Percentiles rank a stretch among this genome's conserved stretches.
phyloP scores from a whole-genome alignment of 2,888 invertebrate genomes.

The Cantharis rufa region DNA sequence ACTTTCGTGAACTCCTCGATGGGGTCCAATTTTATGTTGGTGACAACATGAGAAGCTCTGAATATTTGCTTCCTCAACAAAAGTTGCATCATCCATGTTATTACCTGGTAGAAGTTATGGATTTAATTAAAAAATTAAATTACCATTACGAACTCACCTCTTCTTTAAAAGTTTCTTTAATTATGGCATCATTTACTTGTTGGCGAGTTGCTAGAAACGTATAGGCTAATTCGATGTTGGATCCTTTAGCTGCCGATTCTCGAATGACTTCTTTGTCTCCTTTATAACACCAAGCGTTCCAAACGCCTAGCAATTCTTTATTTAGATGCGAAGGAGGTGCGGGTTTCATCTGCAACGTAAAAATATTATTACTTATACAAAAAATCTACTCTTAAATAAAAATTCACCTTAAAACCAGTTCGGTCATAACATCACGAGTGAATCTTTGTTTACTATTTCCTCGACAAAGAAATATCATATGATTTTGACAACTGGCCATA shows the following conservation, averaged over 20 bases:
- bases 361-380: background rate
- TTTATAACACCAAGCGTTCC: slow-evolving; percentile 68
- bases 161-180: slow-evolving; percentile 61
- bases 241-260: slow-evolving; percentile 71
- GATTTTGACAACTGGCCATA: background rate
- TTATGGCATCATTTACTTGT: slow-evolving; percentile 59
- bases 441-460: background rate
- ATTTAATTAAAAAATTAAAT: background rate
- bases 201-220: slow-evolving; percentile 63
- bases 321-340: slow-evolving; percentile 45
- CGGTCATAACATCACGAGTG: background rate
- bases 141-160: slow-evolving; percentile 55
- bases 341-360: slow-evolving; percentile 34
- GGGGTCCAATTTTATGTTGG: slow-evolving; percentile 65
- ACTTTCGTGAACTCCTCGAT: slow-evolving; percentile 61
- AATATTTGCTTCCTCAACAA: slow-evolving; percentile 66
- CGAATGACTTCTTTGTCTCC: slow-evolving; percentile 67
- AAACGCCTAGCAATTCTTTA: slow-evolving; percentile 55
- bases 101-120: slow-evolving; percentile 56
- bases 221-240: slow-evolving; percentile 63
- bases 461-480: background rate
- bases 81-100: slow-evolving; percentile 66
- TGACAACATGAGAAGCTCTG: slow-evolving; percentile 66
- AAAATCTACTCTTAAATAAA: background rate
- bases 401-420: background rate